These are phyloP conservation scores for Madoqua kirkii DNA, from an alignment of 2,113 vertebrate genomes.

Conservation along the genomic window DNA sequence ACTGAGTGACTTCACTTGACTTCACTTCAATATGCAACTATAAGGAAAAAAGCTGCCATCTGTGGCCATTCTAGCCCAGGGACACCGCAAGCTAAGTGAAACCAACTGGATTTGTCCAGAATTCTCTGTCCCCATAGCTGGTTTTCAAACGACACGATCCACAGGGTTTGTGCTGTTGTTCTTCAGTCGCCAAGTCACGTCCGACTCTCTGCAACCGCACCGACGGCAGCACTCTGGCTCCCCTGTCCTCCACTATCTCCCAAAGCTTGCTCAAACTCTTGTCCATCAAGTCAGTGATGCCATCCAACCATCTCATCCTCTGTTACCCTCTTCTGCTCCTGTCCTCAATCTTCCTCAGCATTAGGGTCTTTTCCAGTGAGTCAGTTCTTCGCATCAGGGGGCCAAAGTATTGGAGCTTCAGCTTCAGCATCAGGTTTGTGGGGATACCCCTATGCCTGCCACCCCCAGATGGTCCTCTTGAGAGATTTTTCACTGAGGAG, in stretches of 20 bases:
- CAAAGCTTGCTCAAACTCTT: neutral
- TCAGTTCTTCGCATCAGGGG: neutral
- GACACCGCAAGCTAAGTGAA: neutral
- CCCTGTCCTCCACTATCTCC: neutral
- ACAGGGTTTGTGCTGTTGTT: neutral
- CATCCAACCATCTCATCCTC: neutral
- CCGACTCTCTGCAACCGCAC: neutral
- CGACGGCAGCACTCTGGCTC: neutral
- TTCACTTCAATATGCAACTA: neutral
- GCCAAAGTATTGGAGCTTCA: neutral
- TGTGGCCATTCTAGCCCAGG: conserved; percentile 45
- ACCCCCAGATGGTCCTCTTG: neutral
- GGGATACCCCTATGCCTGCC: fast-evolving
- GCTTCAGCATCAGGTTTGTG: neutral
- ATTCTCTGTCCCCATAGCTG: neutral
- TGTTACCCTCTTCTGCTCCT: neutral
- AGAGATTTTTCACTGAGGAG: neutral
- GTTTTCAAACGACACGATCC: neutral
- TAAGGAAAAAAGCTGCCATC: conserved; percentile 59
- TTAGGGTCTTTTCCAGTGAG: neutral
- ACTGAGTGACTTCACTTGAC: too few relatives aligned
- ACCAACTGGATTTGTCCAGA: neutral
- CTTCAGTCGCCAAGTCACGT: neutral
- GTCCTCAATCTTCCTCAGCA: neutral
- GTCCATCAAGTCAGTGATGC: neutral